Evolutionary conservation across 1,140 invertebrate species (phyloP).

Genomic region (Drosophila grimshawi): DNA sequence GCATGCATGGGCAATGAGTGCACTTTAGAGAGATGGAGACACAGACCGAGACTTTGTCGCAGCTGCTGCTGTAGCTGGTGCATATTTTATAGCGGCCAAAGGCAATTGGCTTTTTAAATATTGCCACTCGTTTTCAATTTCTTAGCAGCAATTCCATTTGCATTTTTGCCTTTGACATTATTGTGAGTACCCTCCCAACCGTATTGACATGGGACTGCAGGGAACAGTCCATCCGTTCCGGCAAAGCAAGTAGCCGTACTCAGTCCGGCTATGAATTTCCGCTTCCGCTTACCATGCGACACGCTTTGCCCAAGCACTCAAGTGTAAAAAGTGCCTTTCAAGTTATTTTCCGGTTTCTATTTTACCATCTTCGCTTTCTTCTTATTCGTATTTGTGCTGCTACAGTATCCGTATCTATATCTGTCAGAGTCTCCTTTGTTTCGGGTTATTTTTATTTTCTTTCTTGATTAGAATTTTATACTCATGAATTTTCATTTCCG

Average conservation of each 20-base stretch:
- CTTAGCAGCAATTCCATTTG: conserved; percentile 61
- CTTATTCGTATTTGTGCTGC: conserved; percentile 14
- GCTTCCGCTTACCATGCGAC: conserved; percentile 66
- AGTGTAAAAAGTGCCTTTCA: conserved; percentile 76
- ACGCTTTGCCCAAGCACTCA: conserved; percentile 69
- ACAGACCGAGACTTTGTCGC: conserved; percentile 1
- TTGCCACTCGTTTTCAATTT: conserved; percentile 72
- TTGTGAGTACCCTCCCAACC: conserved; percentile 16
- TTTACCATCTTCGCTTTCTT: conserved; percentile 49
- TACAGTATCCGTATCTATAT: conserved; percentile 10
- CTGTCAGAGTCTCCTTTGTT: conserved; percentile 48
- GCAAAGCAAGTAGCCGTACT: conserved; percentile 64
- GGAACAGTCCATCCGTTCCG: conserved; percentile 48
- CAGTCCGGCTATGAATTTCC: conserved; percentile 68
- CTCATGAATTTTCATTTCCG: conserved; percentile 77
- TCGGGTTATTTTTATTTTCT: conserved; percentile 36
- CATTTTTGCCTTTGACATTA: conserved; percentile 68
- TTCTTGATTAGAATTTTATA: conserved; percentile 72
- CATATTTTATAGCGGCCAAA: conserved; percentile 53
- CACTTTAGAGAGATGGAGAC: conserved; percentile 35
- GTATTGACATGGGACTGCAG: conserved; percentile 66
- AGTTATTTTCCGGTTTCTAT: conserved; percentile 72
- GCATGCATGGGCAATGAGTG: conserved; percentile 62
- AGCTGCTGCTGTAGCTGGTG: conserved; percentile 19
- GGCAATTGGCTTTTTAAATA: conserved; percentile 65